phyloP scores from a whole-genome alignment of 2,888 invertebrate species.

The Habroteleia sp. region DNA sequence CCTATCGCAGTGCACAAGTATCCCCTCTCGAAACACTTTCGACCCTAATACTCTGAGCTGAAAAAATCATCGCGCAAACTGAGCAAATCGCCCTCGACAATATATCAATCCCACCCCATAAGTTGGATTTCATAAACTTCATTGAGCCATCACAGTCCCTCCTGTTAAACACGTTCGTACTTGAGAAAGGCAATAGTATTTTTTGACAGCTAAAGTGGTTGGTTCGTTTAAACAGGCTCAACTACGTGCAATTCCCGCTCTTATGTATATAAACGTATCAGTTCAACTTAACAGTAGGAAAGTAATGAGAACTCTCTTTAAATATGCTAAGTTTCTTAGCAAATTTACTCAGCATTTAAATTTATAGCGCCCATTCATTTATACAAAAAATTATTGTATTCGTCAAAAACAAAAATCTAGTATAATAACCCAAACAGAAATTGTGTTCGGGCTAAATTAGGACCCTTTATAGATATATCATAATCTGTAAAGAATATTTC shows the following conservation, averaged over 20 bases:
- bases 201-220: constrained; percentile 36
- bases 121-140: constrained; percentile 11
- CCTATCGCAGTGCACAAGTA: not conserved
- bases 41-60: not conserved
- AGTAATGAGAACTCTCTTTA: no score
- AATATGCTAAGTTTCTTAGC: no score
- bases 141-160: not conserved
- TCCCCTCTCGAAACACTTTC: constrained; percentile 6
- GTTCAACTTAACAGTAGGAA: no score
- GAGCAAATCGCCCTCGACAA: not conserved
- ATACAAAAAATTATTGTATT: no score
- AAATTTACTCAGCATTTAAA: no score
- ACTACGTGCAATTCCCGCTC: constrained; percentile 1
- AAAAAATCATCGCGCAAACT: constrained; percentile 1
- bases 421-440: no score
- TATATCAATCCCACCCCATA: constrained; percentile 3
- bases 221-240: constrained; percentile 12
- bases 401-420: no score
- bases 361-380: no score
- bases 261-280: no score
- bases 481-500: no score
- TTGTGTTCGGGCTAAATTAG: no score
- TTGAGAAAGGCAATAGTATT: constrained; percentile 8
- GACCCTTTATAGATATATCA: no score
- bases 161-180: constrained; percentile 4